Evolutionary conservation across 2,113 vertebrate genomes (phyloP).

Genomic region (Mesembrinibis cayennensis): DNA sequence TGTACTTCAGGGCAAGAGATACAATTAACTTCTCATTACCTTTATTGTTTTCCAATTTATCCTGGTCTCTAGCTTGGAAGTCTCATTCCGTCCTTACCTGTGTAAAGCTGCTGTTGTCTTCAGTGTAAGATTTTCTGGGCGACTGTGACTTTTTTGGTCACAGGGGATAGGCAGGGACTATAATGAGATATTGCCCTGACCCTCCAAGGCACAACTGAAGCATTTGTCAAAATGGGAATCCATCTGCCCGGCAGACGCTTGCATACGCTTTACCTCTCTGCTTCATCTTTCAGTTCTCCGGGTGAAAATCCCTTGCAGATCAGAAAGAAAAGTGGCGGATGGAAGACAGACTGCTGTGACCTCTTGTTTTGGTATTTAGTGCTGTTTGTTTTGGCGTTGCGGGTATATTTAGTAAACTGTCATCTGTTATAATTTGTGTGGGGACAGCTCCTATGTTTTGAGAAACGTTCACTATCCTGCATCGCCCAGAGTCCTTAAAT

Average conservation of each 20-base stretch:
- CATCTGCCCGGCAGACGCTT: background rate
- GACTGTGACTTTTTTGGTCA: background rate
- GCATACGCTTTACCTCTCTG: background rate
- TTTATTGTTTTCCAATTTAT: conserved; percentile 1
- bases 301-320: background rate
- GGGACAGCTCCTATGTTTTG: conserved; percentile 22
- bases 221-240: background rate
- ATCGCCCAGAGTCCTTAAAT: background rate
- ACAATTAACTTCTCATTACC: conserved; percentile 25
- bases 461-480: background rate
- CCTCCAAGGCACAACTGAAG: background rate
- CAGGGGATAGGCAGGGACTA: background rate
- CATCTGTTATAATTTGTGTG: background rate
- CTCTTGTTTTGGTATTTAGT: background rate
- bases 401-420: conserved; percentile 54
- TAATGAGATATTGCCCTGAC: background rate
- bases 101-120: background rate
- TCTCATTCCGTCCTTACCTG: background rate
- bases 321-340: background rate
- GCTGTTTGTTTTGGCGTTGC: conserved; percentile 5
- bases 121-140: background rate
- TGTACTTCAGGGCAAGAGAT: background rate
- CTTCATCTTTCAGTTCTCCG: background rate
- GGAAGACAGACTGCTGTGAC: background rate
- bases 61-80: background rate